These are phyloP conservation scores for Sycophila sp. DNA, from an alignment of 1,140 invertebrate genomes.

Conservation along the genomic window DNA sequence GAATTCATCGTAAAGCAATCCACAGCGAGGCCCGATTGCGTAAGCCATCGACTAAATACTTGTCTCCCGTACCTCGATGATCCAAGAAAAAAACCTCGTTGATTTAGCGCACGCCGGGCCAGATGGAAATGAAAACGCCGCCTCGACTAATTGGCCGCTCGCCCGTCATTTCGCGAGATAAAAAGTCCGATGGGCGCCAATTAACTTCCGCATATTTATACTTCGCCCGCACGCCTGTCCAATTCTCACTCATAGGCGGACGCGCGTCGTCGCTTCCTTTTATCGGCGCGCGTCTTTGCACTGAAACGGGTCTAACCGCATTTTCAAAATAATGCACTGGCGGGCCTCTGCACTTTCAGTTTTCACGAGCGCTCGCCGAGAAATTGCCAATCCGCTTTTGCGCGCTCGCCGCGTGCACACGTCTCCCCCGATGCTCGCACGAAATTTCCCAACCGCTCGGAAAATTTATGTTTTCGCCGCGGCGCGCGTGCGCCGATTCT, in stretches of 20 bases:
- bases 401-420: no score
- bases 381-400: conserved; percentile 24
- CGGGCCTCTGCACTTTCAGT: neutral
- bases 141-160: neutral
- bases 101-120: neutral
- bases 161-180: neutral
- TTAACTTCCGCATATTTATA: conserved; percentile 11
- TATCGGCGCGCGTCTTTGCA: no score
- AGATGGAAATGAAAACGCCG: neutral
- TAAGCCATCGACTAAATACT: no score
- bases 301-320: conserved; percentile 6
- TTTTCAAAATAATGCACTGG: conserved; percentile 7
- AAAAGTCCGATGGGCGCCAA: neutral
- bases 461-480: conserved; percentile 5
- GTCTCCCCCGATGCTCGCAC: neutral
- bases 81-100: neutral
- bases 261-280: no score
- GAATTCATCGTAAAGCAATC: no score
- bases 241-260: neutral
- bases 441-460: conserved; percentile 12
- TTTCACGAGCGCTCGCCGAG: neutral
- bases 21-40: no score
- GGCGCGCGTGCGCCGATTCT: neutral
- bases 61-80: no score
- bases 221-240: no score